Evolutionary conservation across 2,888 invertebrate genomes (phyloP).

Genomic region (Gortyna flavago): DNA sequence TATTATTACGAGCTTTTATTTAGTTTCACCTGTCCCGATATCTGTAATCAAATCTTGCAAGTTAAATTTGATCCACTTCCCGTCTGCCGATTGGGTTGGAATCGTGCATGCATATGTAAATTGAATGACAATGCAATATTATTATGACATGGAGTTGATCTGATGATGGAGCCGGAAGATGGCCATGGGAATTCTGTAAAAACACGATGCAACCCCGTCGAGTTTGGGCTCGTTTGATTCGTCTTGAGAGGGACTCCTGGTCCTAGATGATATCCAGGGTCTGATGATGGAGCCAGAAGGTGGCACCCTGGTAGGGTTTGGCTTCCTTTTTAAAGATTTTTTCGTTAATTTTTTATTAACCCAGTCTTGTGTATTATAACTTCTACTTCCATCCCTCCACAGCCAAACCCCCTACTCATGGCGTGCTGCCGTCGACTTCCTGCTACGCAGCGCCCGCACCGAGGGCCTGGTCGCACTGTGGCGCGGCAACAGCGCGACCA

Average conservation of each 20-base stretch:
- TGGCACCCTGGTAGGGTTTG: not conserved
- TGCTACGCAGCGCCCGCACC: slow-evolving; percentile 91
- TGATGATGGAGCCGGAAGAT: not conserved
- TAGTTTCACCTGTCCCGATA: too few species aligned
- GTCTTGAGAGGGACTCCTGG: not conserved
- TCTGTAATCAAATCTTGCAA: not conserved
- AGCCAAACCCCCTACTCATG: slow-evolving; percentile 93
- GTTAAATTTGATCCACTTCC: not conserved
- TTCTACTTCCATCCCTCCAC: slow-evolving; percentile 22
- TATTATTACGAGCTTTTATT: not conserved
- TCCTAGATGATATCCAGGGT: not conserved
- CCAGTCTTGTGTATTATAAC: not conserved
- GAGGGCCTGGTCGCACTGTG: slow-evolving; percentile 97
- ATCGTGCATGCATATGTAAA: not conserved
- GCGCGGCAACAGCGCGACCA: slow-evolving; percentile 99
- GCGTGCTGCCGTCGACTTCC: slow-evolving; percentile 92
- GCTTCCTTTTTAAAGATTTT: not conserved
- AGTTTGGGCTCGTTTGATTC: not conserved
- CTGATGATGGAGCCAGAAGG: not conserved
- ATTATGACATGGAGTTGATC: not conserved
- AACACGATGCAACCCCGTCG: not conserved
- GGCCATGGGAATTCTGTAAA: not conserved
- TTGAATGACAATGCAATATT: not conserved
- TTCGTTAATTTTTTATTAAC: not conserved
- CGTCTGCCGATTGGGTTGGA: not conserved